Base-by-base conservation (phyloP, 64 coral and sea anemone genomes). In the Montipora efflorescens region DNA sequence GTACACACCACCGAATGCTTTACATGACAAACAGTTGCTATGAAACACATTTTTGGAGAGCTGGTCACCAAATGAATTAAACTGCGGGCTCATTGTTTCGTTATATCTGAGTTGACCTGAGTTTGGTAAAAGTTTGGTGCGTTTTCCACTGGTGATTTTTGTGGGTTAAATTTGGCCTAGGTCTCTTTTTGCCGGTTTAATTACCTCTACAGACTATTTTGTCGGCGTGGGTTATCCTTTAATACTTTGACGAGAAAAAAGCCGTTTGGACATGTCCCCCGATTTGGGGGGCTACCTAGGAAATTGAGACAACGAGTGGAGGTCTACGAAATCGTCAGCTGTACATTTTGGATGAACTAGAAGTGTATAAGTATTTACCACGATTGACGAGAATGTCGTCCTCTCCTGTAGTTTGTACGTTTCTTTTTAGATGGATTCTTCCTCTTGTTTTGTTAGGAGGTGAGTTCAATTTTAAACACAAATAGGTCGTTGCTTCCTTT, bases 401-500 rank as follows among this genome's bases (percentile, higher is more conserved):
- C 43, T 87, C 91, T 5, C 66, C 59, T 18, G 15, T 93, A 46
- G 91, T 88, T 50, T 93, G 83, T 78, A 50, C 91, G 48, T 57
- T 93, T 75, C 52, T 93, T 9, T 93, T 88, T 48, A 59, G 91
- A 18, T 93, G 91, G 91, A 55, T 88, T 49, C 84, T 93, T 67
- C 91, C 91, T n/a, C 49, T 93, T 0, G 62, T 93, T 51, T 77
- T 93, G 59, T 53, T 71, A 19, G 91, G 82, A 93, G 91, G 76
- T 93, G 59, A 61, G 91, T 88, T 71, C 18, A 71, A 21, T 71
- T 71, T 71, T 15, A 64, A 64, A 16, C 4, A 6, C 11, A 11
- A 0, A 57, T 6, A 6, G 20, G 18, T n/a, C 68, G 68, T 71
- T 71, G 4, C 19, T 22, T 7, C 10, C 5, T 23, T 5, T 5